Conservation (phyloP, 2,888 invertebrate species). For the Nomada ferruginata region DNA sequence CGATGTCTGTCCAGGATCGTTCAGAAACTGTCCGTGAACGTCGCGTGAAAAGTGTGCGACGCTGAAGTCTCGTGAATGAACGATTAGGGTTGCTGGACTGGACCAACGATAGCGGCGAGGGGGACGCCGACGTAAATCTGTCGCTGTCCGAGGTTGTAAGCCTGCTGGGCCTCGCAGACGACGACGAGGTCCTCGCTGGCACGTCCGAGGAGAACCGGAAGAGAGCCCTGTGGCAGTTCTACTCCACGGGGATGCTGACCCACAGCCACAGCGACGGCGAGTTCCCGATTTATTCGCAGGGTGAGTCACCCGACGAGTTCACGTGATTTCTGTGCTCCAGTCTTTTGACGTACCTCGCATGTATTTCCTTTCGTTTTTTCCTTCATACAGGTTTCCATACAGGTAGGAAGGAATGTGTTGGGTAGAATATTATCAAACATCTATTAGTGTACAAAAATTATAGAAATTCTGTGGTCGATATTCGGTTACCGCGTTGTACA, state of each 20-base stretch:
- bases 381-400: too few species aligned
- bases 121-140: slow-evolving; percentile 69
- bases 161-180: slow-evolving; percentile 76
- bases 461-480: too few species aligned
- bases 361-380: too few species aligned
- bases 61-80: background rate
- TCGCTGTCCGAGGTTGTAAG: slow-evolving; percentile 76
- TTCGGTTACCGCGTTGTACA: too few species aligned
- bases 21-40: background rate
- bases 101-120: slow-evolving; percentile 23
- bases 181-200: slow-evolving; percentile 76
- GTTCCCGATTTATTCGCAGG: slow-evolving; percentile 92
- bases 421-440: too few species aligned
- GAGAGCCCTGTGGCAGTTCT: slow-evolving; percentile 78
- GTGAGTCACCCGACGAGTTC: slow-evolving; percentile 84
- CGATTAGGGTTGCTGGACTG: slow-evolving; percentile 3
- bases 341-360: too few species aligned
- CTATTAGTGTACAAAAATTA: too few species aligned
- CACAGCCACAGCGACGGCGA: slow-evolving; percentile 94
- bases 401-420: too few species aligned
- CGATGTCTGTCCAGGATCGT: slow-evolving; percentile 9
- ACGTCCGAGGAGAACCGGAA: slow-evolving; percentile 76
- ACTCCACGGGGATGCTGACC: slow-evolving; percentile 88
- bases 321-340: background rate
- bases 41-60: slow-evolving; percentile 19